A percentile compares a stretch with the other conserved stretches of the same genome.
Evolutionary conservation across 2,113 vertebrate genomes (phyloP).

Genomic region (Merops nubicus): DNA sequence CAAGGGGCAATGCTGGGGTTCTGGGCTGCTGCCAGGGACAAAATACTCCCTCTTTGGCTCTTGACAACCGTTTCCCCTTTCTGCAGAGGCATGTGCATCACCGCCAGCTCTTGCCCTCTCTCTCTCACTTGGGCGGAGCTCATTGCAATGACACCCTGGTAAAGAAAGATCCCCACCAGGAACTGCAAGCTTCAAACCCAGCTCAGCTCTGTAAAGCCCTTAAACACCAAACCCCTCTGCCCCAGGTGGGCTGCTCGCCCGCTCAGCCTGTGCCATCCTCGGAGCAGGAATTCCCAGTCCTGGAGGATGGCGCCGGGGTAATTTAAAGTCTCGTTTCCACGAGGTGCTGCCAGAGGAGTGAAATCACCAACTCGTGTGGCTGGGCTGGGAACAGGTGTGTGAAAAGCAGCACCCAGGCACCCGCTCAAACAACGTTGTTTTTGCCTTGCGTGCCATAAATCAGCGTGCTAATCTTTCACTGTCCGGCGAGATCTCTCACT

Average conservation of each 20-base stretch:
- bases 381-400: slow-evolving; percentile 80
- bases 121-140: fast-evolving
- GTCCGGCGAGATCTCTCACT: slow-evolving; percentile 75
- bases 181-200: background rate
- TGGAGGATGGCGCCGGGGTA: fast-evolving
- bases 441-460: slow-evolving; percentile 78
- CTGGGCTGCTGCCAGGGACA: background rate
- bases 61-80: background rate
- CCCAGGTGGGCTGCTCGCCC: background rate
- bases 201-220: background rate
- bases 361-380: background rate
- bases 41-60: background rate
- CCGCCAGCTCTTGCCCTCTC: background rate
- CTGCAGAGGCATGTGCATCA: background rate
- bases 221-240: background rate
- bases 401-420: slow-evolving; percentile 56
- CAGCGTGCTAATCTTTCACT: slow-evolving; percentile 80
- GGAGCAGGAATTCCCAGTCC: fast-evolving
- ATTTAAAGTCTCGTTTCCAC: background rate
- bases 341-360: background rate
- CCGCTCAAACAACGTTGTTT: slow-evolving; percentile 66
- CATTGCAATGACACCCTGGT: fast-evolving
- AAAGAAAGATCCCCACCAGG: background rate
- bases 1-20: fast-evolving
- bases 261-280: background rate